Conservation (phyloP, 2,888 invertebrate genomes). For the Mycalesis mineus region DNA sequence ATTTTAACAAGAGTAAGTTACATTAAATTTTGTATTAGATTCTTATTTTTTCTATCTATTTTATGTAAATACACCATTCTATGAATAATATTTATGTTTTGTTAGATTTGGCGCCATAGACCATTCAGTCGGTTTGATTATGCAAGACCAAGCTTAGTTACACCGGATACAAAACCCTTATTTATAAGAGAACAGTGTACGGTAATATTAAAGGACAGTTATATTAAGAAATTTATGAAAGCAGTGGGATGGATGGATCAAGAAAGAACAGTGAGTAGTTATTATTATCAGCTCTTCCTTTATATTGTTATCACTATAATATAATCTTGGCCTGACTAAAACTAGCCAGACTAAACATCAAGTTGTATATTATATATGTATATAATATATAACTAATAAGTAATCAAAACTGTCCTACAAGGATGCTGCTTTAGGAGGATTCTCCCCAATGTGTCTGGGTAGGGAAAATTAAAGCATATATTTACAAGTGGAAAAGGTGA, state of each 20-base stretch:
- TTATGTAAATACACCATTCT: not conserved
- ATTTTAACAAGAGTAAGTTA: slow-evolving; percentile 20
- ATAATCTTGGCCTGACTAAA: no score
- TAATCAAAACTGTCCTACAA: no score
- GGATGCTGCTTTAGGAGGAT: no score
- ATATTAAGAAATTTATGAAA: slow-evolving; percentile 79
- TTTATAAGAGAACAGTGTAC: slow-evolving; percentile 48
- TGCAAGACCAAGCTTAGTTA: slow-evolving; percentile 39
- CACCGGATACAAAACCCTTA: slow-evolving; percentile 14
- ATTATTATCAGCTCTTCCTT: no score
- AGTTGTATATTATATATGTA: no score
- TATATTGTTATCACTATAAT: no score
- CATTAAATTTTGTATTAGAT: not conserved
- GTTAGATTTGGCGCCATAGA: slow-evolving; percentile 28
- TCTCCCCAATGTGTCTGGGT: no score
- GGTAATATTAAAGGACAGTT: slow-evolving; percentile 61
- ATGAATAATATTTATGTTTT: not conserved
- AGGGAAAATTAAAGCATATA: no score
- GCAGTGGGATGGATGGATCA: slow-evolving; percentile 80
- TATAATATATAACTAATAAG: no score
- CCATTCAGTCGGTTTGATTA: slow-evolving; percentile 35
- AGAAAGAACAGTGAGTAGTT: slow-evolving; percentile 69
- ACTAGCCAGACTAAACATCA: no score
- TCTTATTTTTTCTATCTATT: not conserved
- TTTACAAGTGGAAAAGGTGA: no score